Evolutionary conservation across 2,797 vertebrate genomes (phyloP).

Genomic region (Gallinago stenura): DNA sequence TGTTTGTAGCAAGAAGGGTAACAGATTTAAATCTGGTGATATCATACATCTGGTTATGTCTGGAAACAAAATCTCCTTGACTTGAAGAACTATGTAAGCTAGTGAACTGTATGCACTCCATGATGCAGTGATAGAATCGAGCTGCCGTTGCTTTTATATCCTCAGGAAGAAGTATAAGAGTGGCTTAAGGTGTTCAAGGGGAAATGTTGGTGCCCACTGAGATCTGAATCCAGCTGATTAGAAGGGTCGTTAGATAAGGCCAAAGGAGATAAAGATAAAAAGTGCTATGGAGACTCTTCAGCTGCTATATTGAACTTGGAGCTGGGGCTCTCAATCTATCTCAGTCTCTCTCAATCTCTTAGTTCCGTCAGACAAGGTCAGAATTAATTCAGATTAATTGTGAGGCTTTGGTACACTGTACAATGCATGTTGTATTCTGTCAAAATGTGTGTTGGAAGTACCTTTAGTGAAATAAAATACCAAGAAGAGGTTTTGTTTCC

Average conservation of each 20-base stretch:
- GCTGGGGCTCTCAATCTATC: background rate
- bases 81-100: background rate
- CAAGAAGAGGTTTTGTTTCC: background rate
- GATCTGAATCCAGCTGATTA: background rate
- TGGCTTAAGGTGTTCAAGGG: background rate
- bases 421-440: background rate
- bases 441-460: background rate
- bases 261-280: background rate
- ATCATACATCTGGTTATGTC: background rate
- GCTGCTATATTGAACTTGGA: background rate
- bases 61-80: background rate
- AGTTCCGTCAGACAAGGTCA: background rate
- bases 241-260: background rate
- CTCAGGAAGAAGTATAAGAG: background rate
- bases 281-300: background rate
- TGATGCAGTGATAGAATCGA: background rate
- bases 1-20: background rate
- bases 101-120: background rate
- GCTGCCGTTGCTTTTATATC: background rate
- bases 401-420: background rate
- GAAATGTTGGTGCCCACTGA: background rate
- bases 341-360: background rate
- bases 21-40: background rate
- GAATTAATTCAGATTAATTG: background rate
- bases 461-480: background rate